Evolutionary conservation across 2,797 vertebrate genomes (phyloP).

Genomic region (Eidolon dupreanum): DNA sequence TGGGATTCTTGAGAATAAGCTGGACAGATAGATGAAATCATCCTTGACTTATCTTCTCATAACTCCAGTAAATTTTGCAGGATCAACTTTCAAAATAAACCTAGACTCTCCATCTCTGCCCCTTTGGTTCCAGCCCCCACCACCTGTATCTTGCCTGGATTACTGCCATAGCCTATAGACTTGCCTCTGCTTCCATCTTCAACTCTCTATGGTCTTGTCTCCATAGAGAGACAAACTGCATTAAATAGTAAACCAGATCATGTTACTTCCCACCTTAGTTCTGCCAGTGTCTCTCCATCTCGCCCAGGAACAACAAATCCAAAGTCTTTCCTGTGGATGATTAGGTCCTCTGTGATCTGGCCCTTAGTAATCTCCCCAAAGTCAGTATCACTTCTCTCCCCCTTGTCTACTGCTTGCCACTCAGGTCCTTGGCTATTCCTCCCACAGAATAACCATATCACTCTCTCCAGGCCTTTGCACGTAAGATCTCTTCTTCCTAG

Average conservation of each 20-base stretch:
- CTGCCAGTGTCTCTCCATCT: not conserved
- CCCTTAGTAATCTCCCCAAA: not conserved
- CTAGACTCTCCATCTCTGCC: not conserved
- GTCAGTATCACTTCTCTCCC: not conserved
- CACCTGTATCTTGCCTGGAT: not conserved
- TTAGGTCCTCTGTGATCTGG: not conserved
- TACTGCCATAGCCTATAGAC: not conserved
- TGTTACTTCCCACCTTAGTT: not conserved
- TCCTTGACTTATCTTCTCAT: not conserved
- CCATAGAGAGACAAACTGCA: not conserved
- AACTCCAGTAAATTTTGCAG: not conserved
- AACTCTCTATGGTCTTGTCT: not conserved
- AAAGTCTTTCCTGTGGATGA: not conserved
- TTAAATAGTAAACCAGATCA: not conserved
- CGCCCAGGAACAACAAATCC: not conserved
- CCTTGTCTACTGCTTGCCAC: not conserved
- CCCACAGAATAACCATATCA: not conserved
- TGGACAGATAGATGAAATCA: not conserved
- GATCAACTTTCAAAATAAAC: not conserved
- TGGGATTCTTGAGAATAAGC: not conserved
- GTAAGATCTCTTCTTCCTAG: not conserved
- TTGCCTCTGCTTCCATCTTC: not conserved
- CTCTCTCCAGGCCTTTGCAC: not conserved
- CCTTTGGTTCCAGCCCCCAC: not conserved
- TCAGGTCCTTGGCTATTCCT: not conserved